phyloP scores from a whole-genome alignment of 2,888 invertebrate species.

The Biston betularia region DNA sequence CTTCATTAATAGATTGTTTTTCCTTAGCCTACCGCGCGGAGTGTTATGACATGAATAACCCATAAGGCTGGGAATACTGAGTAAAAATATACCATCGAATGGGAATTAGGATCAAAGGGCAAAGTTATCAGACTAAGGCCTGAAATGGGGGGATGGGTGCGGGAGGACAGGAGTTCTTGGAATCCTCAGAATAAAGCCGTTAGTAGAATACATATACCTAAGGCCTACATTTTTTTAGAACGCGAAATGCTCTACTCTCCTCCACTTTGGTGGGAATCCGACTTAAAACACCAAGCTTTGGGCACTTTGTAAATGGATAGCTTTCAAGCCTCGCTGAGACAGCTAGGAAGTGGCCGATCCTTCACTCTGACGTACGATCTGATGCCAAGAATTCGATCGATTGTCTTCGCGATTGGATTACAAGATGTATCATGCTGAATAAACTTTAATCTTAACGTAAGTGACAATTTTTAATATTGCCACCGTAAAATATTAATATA shows the following conservation, averaged over 20 bases:
- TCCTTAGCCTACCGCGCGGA: slow-evolving; percentile 20
- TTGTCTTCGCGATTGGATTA: slow-evolving; percentile 18
- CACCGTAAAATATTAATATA: too few relatives aligned
- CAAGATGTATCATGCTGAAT: neutral
- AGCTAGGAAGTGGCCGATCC: slow-evolving; percentile 14
- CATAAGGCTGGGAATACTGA: slow-evolving; percentile 25
- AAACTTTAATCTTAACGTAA: neutral
- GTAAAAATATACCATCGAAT: slow-evolving; percentile 5
- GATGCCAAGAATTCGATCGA: slow-evolving; percentile 23
- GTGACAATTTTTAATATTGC: neutral
- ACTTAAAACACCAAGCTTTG: neutral
- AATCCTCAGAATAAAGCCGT: too few relatives aligned
- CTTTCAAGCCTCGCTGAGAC: slow-evolving; percentile 5
- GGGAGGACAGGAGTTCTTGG: too few relatives aligned
- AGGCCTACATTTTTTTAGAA: too few relatives aligned
- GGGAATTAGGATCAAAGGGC: slow-evolving; percentile 15
- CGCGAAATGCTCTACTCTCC: too few relatives aligned
- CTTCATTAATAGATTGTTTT: slow-evolving; percentile 42
- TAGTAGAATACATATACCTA: too few relatives aligned
- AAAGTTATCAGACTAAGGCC: neutral
- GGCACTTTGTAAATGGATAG: slow-evolving; percentile 12
- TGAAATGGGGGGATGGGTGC: too few relatives aligned
- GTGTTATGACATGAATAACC: slow-evolving; percentile 36
- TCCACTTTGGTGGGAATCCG: too few relatives aligned
- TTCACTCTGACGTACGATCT: slow-evolving; percentile 21